These are phyloP conservation scores for Oscarella lobularis DNA, from an alignment of 37 sponge, comb jelly and placozoan species.

Conservation along the genomic window DNA sequence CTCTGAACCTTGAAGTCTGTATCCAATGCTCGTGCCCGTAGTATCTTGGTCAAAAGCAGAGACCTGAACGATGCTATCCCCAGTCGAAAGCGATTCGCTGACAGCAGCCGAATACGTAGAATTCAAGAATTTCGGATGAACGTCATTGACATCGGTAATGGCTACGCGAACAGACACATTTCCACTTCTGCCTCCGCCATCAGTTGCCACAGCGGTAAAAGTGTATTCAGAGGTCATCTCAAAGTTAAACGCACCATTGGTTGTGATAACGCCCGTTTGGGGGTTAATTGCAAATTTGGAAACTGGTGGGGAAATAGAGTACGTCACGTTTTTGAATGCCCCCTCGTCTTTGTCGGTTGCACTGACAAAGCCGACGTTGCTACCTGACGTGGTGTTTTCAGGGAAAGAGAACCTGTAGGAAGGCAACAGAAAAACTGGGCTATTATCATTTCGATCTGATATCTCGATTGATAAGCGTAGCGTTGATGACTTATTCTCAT, in stretches of 20 bases:
- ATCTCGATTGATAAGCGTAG: background rate
- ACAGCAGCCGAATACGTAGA: background rate
- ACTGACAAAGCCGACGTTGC: background rate
- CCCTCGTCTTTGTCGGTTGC: conserved; percentile 1
- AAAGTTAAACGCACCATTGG: background rate
- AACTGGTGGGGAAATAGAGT: too few species aligned
- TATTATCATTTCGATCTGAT: background rate
- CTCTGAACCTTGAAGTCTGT: background rate
- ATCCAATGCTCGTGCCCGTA: background rate
- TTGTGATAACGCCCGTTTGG: background rate
- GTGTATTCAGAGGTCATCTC: background rate
- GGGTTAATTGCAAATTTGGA: background rate
- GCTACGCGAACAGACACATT: background rate
- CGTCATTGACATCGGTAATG: background rate
- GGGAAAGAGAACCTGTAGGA: background rate
- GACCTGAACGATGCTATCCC: background rate
- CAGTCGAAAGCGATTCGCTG: background rate
- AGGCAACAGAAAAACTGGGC: background rate
- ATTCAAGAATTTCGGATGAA: background rate
- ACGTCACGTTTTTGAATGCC: background rate
- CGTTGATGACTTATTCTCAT: background rate
- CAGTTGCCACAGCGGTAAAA: background rate
- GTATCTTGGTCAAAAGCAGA: background rate
- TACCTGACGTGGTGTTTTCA: background rate
- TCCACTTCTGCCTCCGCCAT: background rate